These are phyloP conservation scores for Cisticola juncidis DNA, from an alignment of 2,113 vertebrate species.

Conservation along the genomic window DNA sequence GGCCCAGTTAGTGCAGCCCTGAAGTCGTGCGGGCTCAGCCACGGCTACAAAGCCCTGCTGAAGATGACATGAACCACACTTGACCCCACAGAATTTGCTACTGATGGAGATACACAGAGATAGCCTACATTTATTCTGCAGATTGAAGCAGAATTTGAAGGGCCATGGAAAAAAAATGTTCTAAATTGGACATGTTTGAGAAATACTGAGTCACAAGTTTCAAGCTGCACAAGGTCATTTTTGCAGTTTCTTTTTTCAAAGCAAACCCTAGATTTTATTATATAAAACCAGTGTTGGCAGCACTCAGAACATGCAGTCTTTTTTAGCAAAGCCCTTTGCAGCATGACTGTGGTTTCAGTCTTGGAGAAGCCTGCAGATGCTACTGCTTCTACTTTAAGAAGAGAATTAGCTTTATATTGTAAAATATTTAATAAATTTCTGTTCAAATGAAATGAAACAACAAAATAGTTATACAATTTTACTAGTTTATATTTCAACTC, in stretches of 20 bases:
- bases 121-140: constrained; percentile 30
- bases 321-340: constrained; percentile 61
- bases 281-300: constrained; percentile 36
- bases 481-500: constrained; percentile 92
- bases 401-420: constrained; percentile 46
- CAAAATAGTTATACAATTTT: constrained; percentile 77
- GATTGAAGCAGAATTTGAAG: constrained; percentile 47
- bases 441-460: constrained; percentile 75
- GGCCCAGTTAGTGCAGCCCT: neutral
- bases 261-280: constrained; percentile 40
- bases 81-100: neutral
- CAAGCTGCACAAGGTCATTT: constrained; percentile 44
- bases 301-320: constrained; percentile 17
- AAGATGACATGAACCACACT: neutral
- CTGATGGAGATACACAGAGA: neutral
- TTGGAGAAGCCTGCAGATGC: constrained; percentile 11
- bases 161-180: neutral
- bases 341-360: neutral
- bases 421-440: constrained; percentile 74
- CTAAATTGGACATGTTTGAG: constrained; percentile 40
- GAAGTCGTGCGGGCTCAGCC: neutral
- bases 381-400: constrained; percentile 13
- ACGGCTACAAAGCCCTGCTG: neutral
- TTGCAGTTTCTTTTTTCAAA: constrained; percentile 41
- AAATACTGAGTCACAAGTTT: constrained; percentile 54